Evolutionary conservation across 2,797 vertebrate genomes (phyloP), one percentile per base, ranked within the genome.

Genomic region (Enteromius treurensis): DNA sequence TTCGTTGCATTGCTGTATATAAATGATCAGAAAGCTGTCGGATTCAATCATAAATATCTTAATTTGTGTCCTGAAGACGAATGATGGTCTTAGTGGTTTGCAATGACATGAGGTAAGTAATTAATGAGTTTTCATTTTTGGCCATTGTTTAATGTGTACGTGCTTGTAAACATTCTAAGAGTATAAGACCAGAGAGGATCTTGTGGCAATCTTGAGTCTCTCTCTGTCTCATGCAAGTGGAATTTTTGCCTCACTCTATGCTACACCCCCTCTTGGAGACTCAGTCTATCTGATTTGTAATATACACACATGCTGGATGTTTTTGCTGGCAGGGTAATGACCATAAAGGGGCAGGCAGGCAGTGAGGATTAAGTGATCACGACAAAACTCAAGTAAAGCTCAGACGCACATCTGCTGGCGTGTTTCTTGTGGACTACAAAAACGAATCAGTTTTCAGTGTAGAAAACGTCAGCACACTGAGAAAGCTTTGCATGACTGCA

Each of bases 341-440:
- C 94, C 94, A 94, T 94, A 95, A 92, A 93, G 93, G 93, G 26
- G 26, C 26, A 26, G 26, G 26, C 26, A 26, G 88, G 87, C 86
- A 64, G 23, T 74, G 47, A 79, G 37, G 45, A 73, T 83, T 42
- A 81, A 81, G 84, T 79, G 60, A 79, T 58, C 5, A 65, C 32
- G 19, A 55, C 45, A 85, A 51, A 81, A 70, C 90, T 91, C 80
- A 73, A 40, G 80, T 13, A 79, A 88, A 82, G 71, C 37, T 73
- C 40, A 84, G 80, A 86, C 29, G 4, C 3, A 2, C 55, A 40
- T 85, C 85, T 67, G 40, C 45, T n/a, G 70, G 73, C 77, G 5
- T 29, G 23, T 70, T 15, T 34, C 13, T 49, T 73, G 29, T 49
- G 40, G 2, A n/a, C 3, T 45, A 58, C 40, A 6, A 40, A 40